Base-by-base conservation (phyloP, 2,888 invertebrate species). In the Notodonta ziczac region DNA sequence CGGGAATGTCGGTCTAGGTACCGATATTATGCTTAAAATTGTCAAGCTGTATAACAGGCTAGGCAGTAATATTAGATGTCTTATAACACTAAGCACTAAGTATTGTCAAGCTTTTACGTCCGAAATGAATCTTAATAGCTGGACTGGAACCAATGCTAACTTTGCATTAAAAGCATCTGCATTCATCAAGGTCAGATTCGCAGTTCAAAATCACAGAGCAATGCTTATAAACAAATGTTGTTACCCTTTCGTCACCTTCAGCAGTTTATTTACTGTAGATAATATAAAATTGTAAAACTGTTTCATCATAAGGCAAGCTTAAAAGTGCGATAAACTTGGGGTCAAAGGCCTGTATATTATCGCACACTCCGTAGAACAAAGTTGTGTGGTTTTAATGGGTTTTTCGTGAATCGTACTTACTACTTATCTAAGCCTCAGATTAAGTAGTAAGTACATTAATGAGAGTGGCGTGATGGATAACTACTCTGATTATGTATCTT, bases 331-430 rank as follows among this genome's bases (percentile, higher is more conserved):
- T 70, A 67, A 53, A 40, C 6, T 0, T 40, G n/a, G 51, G 63
- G 56, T 39, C 48, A 64, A 62, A 42, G 65, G 60, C 68, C 57
- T 65, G n/a, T 24, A 13, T 61, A 56, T 56, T 46, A 62, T 65
- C 57, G 53, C 55, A 5, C 59, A 50, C 32, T 50, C 50, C 10
- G n/a, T n/a, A n/a, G 2, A 46, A 46, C 5, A 6, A 46, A 46
- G 9, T n/a, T 46, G n/a, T n/a, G 46, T 46, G 13, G 10, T 46
- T n/a, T 4, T n/a, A 46, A 46, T n/a, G 46, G 46, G 13, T 46
- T 5, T 46, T 13, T 46, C 46, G 46, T 46, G 46, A n/a, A 4
- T 46, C 7, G n/a, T 46, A 46, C 13, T 10, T n/a, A n/a, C n/a
- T n/a, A n/a, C n/a, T n/a, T 42, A 42, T 10, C 10, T 42, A n/a